Evolutionary conservation across 2,797 vertebrate species (phyloP), one percentile per base, ranked within the genome.

Genomic region (Tragopan temminckii): DNA sequence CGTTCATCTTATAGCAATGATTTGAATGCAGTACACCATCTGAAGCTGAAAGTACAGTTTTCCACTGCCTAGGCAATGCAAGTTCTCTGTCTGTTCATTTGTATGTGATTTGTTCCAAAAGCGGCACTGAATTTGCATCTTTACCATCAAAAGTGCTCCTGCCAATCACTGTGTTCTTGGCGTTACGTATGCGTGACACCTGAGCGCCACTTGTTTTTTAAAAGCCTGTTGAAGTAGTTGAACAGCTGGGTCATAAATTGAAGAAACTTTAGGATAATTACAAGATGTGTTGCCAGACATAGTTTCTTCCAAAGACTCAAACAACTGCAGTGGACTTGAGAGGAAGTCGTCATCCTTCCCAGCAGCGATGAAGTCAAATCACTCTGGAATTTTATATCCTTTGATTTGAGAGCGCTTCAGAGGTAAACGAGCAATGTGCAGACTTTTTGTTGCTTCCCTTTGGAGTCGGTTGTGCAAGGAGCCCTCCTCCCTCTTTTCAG

Each of bases 341-440:
- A 67, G 29, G 62, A 88, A 83, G 38, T 85, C 79, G 66, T 74
- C 84, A 45, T 69, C 20, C 31, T 90, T 94, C 85, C 85, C 21
- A 71, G 55, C 74, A 79, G 50, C 63, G 89, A 81, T 46, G 85
- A 92, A 89, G 84, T 82, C 67, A 63, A 1, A 90, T 90, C 71
- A 27, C 43, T 33, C 24, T 81, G 75, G 76, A 81, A 83, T 80
- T 24, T 24, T 13, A 42, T 83, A 42, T n/a, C 89, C 91, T 91
- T 91, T 93, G 71, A 66, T 79, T 80, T 40, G 57, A 85, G 61
- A 48, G 66, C 62, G 33, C 21, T 85, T 89, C 83, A 77, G 5
- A 35, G 45, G 38, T 63, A 80, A 84, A 96, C 43, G 52, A 81
- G 66, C 78, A 45, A n/a, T 3, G 55, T 12, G 58, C 62, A 77